A percentile compares a stretch with the other conserved stretches of the same genome.
These are phyloP conservation scores for Acanthaster planci DNA, from an alignment of 35 echinoderm and acorn worm species.

Conservation along the genomic window DNA sequence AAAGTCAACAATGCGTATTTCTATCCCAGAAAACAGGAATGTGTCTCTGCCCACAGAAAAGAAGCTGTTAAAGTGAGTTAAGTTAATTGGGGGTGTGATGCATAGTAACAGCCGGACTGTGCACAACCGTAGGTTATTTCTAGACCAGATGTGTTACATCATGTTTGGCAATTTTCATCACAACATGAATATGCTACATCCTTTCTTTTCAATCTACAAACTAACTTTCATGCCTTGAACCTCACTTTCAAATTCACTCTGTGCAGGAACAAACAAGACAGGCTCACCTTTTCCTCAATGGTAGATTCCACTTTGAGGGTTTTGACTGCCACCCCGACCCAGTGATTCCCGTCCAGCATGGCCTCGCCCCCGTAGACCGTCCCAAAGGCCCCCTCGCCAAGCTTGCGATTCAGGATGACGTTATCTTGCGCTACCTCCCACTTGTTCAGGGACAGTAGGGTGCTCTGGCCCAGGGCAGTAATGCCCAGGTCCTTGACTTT, in stretches of 20 bases:
- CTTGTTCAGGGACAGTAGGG: conserved; percentile 68
- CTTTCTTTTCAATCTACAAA: too few species aligned
- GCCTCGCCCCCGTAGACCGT: conserved; percentile 93
- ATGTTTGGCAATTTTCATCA: too few species aligned
- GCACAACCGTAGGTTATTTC: too few species aligned
- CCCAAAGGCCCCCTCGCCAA: conserved; percentile 93
- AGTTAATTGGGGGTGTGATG: too few species aligned
- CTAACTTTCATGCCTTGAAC: too few species aligned
- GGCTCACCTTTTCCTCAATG: conserved; percentile 84
- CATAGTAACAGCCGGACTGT: too few species aligned
- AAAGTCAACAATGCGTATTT: too few species aligned
- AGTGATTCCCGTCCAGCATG: conserved; percentile 56
- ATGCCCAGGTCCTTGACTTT: conserved; percentile 82
- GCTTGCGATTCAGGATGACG: conserved; percentile 84
- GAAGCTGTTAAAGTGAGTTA: too few species aligned
- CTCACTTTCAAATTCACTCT: neutral
- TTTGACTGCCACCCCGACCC: conserved; percentile 89
- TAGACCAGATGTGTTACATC: too few species aligned
- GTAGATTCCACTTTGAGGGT: conserved; percentile 83
- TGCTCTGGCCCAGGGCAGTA: conserved; percentile 50
- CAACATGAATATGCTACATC: neutral
- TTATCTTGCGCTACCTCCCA: conserved; percentile 87
- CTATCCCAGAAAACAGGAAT: too few species aligned
- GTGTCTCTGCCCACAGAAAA: too few species aligned
- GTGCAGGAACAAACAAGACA: neutral